These are phyloP conservation scores for Caradrina kadenii DNA, from an alignment of 2,888 invertebrate genomes.

Conservation along the genomic window DNA sequence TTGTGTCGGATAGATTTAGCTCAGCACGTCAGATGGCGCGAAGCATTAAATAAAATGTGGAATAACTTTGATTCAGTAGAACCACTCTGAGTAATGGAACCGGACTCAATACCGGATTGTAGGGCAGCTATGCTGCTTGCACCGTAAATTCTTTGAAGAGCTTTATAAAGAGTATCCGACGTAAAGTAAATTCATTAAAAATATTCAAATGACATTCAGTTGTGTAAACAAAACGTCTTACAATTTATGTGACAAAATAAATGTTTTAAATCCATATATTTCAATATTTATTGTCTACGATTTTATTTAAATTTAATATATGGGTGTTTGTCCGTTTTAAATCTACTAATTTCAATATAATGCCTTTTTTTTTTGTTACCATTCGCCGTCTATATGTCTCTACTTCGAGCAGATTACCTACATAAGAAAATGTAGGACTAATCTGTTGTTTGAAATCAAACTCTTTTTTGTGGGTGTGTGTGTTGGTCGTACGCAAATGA, in stretches of 20 bases:
- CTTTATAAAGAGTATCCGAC: constrained; percentile 36
- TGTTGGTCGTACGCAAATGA: constrained; percentile 49
- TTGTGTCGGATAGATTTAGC: not conserved
- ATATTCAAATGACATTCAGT: constrained; percentile 7
- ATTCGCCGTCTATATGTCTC: not conserved
- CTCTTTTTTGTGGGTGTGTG: constrained; percentile 45
- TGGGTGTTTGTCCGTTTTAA: constrained; percentile 15
- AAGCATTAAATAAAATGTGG: constrained; percentile 1
- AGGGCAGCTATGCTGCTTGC: constrained; percentile 54
- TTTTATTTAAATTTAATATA: constrained; percentile 12
- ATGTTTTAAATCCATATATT: constrained; percentile 26
- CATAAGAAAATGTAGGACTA: constrained; percentile 41
- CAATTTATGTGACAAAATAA: constrained; percentile 25
- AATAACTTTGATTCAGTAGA: constrained; percentile 24
- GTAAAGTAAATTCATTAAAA: constrained; percentile 8
- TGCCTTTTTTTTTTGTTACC: not conserved
- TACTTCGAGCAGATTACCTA: constrained; percentile 23
- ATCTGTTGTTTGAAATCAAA: constrained; percentile 33
- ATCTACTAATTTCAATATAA: constrained; percentile 6
- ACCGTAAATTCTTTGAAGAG: constrained; percentile 68
- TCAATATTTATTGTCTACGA: constrained; percentile 16
- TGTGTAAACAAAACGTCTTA: constrained; percentile 14
- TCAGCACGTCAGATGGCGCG: not conserved
- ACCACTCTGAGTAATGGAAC: constrained; percentile 55
- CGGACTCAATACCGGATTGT: constrained; percentile 58